phyloP scores from a whole-genome alignment of 2,888 invertebrate species.

The Erannis defoliaria region DNA sequence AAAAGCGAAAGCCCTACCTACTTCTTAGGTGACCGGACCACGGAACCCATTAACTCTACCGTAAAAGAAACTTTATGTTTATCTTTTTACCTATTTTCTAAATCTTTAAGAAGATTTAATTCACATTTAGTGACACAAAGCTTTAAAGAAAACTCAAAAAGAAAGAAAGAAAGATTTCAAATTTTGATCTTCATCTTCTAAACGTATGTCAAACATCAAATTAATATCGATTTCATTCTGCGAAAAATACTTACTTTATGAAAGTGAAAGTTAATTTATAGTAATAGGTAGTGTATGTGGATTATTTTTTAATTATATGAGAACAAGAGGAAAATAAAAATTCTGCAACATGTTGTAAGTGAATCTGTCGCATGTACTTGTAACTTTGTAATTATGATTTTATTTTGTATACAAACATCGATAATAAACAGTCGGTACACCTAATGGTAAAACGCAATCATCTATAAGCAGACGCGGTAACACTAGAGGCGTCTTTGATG shows the following conservation, averaged over 20 bases:
- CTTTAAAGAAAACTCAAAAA: background rate
- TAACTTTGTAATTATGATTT: too few relatives aligned
- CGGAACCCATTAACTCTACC: too few relatives aligned
- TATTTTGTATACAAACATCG: too few relatives aligned
- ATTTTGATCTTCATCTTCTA: conserved; percentile 6
- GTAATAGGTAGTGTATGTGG: background rate
- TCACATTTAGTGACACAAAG: background rate
- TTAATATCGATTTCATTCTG: background rate
- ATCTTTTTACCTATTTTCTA: too few relatives aligned
- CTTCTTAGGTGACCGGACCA: too few relatives aligned
- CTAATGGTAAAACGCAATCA: too few relatives aligned
- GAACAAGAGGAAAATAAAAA: background rate
- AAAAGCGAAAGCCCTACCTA: too few relatives aligned
- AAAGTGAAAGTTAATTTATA: background rate
- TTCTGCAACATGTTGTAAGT: conserved; percentile 4
- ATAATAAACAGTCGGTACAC: too few relatives aligned
- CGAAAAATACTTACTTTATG: background rate
- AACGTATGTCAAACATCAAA: conserved; percentile 4
- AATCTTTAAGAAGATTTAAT: background rate
- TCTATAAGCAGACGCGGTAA: too few relatives aligned
- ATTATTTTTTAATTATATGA: background rate
- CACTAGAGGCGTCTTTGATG: too few relatives aligned
- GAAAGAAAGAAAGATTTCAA: background rate
- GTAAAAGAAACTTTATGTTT: too few relatives aligned
- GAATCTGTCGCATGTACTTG: too few relatives aligned